These are phyloP conservation scores for Syngnathus scovelli DNA, from an alignment of 2,113 vertebrate genomes.

Conservation along the genomic window DNA sequence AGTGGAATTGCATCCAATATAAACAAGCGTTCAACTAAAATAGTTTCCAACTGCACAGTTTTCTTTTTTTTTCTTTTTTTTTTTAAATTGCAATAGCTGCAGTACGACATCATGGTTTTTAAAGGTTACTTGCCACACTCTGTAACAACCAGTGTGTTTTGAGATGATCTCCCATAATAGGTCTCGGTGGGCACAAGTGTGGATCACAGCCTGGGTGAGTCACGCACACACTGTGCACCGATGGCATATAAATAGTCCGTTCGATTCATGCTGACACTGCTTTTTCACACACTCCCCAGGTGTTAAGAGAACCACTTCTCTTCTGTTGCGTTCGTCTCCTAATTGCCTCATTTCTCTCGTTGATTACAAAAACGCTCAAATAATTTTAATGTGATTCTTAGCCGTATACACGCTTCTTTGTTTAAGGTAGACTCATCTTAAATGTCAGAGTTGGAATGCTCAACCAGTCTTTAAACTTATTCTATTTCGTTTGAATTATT, in stretches of 20 bases:
- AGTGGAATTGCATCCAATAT: too few relatives aligned
- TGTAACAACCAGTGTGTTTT: neutral
- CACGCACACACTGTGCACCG: neutral
- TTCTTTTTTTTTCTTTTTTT: too few relatives aligned
- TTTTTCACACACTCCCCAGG: neutral
- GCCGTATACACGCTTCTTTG: neutral
- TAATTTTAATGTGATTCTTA: neutral
- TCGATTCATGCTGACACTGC: neutral
- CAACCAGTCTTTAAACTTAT: neutral
- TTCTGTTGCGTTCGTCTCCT: neutral
- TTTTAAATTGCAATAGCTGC: too few relatives aligned
- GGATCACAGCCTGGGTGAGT: slow-evolving; percentile 84
- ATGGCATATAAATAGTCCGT: neutral
- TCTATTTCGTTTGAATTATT: neutral
- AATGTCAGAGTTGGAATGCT: neutral
- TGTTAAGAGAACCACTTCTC: neutral
- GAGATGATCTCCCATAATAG: slow-evolving; percentile 58
- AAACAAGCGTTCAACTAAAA: too few relatives aligned
- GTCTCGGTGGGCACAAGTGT: slow-evolving; percentile 76
- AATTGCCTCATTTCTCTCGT: neutral
- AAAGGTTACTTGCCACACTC: neutral
- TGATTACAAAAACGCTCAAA: neutral
- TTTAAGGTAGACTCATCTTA: neutral
- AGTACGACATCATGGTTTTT: neutral
- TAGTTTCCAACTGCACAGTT: too few relatives aligned